These are phyloP conservation scores for Lapara coniferarum DNA, from an alignment of 2,888 invertebrate species.

Conservation along the genomic window DNA sequence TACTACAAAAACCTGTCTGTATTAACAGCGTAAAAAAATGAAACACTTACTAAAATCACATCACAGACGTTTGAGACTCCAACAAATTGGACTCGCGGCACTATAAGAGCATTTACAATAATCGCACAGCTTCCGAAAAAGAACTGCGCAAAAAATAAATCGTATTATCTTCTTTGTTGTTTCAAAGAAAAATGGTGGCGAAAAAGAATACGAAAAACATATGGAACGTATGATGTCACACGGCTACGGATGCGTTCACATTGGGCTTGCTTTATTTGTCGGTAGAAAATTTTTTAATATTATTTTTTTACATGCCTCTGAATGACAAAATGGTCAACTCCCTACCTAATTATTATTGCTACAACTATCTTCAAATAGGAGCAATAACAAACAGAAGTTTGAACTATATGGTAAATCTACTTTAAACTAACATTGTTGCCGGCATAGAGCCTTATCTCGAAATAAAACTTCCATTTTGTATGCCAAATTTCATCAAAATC, in stretches of 20 bases:
- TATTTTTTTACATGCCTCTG: background rate
- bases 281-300: background rate
- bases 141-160: conserved; percentile 36
- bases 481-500: too few relatives aligned
- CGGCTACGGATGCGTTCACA: conserved; percentile 7
- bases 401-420: too few relatives aligned
- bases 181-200: conserved; percentile 32
- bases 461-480: too few relatives aligned
- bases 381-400: too few relatives aligned
- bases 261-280: background rate
- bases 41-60: conserved; percentile 8
- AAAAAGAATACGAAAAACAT: conserved; percentile 37
- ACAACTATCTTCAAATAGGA: too few relatives aligned
- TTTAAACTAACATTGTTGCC: too few relatives aligned
- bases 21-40: background rate
- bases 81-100: conserved; percentile 18
- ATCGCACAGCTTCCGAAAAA: conserved; percentile 18
- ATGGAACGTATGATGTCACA: conserved; percentile 27
- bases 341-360: too few relatives aligned
- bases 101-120: conserved; percentile 20
- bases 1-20: background rate
- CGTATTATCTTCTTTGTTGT: conserved; percentile 42
- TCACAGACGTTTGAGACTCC: conserved; percentile 5
- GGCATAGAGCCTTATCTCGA: too few relatives aligned
- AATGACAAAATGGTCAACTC: background rate